phyloP scores from a whole-genome alignment of 2,888 invertebrate genomes.

The Cephus pulcher region DNA sequence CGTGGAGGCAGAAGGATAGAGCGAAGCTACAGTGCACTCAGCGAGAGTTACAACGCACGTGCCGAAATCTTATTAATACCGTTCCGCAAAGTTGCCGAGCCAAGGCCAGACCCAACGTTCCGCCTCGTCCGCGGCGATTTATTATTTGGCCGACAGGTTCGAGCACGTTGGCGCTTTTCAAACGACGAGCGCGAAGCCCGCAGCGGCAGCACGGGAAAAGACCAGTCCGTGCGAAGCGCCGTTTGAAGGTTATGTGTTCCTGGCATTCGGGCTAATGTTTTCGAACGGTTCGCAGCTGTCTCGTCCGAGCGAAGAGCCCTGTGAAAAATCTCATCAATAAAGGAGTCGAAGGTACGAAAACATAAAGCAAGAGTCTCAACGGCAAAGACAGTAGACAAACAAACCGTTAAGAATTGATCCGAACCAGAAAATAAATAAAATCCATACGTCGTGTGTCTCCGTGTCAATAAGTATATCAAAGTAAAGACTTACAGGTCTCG shows the following conservation, averaged over 20 bases:
- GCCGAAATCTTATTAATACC: conserved; percentile 58
- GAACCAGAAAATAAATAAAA: background rate
- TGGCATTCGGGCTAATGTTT: background rate
- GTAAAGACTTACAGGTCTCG: background rate
- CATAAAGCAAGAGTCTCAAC: background rate
- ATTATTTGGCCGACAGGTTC: background rate
- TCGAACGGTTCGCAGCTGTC: background rate
- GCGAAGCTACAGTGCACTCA: conserved; percentile 37
- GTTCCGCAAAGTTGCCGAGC: conserved; percentile 47
- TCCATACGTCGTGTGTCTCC: background rate
- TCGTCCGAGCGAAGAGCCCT: background rate
- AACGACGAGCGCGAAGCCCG: background rate
- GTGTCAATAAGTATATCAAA: background rate
- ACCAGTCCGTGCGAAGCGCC: background rate
- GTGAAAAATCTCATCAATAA: background rate
- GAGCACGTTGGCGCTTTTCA: background rate
- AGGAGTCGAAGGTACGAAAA: background rate
- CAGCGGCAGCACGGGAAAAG: background rate
- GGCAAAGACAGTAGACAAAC: background rate
- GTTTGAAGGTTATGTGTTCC: background rate
- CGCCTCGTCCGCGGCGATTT: conserved; percentile 4
- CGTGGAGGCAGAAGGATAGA: background rate
- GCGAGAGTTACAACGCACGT: conserved; percentile 51
- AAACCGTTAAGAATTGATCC: background rate
- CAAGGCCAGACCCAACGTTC: conserved; percentile 42